A percentile compares a stretch with the other conserved stretches of the same genome.
These are phyloP conservation scores for Mormyrops attenuatus DNA, from an alignment of 2,797 vertebrate species.

Conservation along the genomic window DNA sequence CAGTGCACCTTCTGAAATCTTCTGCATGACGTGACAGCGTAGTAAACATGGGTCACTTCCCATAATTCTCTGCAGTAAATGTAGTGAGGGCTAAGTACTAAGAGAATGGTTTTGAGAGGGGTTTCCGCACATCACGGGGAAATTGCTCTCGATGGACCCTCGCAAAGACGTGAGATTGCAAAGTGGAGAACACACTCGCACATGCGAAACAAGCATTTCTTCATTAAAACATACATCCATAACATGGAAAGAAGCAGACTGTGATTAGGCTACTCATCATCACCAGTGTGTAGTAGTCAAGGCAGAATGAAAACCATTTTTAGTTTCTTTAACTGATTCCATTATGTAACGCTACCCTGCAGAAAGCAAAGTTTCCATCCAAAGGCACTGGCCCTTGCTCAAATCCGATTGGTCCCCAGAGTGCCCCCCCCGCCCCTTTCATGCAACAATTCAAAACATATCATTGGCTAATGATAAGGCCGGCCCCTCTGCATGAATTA, in stretches of 20 bases:
- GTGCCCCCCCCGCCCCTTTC: not conserved
- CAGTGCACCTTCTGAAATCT: not conserved
- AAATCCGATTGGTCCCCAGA: not conserved
- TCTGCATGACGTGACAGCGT: not conserved
- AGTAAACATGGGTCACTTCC: not conserved
- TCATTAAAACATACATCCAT: not conserved
- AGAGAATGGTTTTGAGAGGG: not conserved
- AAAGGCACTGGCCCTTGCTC: not conserved
- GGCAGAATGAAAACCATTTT: not conserved
- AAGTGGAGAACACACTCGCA: not conserved
- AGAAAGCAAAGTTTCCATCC: not conserved
- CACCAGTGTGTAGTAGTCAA: not conserved
- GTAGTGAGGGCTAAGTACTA: not conserved
- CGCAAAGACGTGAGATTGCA: not conserved
- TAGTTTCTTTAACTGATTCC: not conserved
- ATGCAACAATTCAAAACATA: not conserved
- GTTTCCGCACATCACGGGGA: not conserved
- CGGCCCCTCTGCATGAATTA: not conserved
- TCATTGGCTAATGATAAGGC: not conserved
- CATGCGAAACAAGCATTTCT: not conserved
- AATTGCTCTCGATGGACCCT: not conserved
- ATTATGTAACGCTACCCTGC: not conserved
- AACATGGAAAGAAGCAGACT: not conserved
- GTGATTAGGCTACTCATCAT: not conserved
- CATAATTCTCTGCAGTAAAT: not conserved